Percentiles rank a stretch among this genome's conserved stretches.
Conservation (phyloP, 2,113 vertebrate species). For the Diphyllodes magnificus region DNA sequence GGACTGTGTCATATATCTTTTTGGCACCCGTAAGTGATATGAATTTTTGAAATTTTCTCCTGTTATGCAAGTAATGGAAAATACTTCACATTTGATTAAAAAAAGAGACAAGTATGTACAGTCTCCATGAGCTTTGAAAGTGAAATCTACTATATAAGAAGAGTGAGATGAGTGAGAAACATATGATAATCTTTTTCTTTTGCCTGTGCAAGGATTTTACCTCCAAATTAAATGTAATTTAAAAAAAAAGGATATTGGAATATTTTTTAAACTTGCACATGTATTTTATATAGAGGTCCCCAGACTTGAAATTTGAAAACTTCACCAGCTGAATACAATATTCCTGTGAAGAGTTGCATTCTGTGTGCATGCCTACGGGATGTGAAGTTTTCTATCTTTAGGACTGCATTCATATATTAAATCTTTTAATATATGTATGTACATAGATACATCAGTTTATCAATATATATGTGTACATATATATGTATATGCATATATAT, state of each 20-base stretch:
- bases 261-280: background rate
- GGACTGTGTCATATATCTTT: background rate
- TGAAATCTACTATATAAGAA: background rate
- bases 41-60: background rate
- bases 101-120: background rate
- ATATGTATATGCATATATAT: background rate
- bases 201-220: background rate
- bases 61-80: background rate
- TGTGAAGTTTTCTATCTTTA: background rate
- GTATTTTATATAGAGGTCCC: background rate
- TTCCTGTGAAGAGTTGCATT: background rate
- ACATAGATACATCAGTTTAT: background rate
- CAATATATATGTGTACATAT: background rate
- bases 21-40: accelerated
- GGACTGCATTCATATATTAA: background rate
- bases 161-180: background rate
- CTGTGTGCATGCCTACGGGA: background rate
- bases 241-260: background rate
- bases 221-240: background rate
- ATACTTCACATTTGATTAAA: background rate
- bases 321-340: background rate
- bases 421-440: background rate
- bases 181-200: background rate
- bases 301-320: background rate
- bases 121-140: background rate